Percentiles rank a stretch among this genome's conserved stretches.
These are phyloP conservation scores for Onchidella celtica DNA, from an alignment of 2,888 invertebrate genomes.

Conservation along the genomic window DNA sequence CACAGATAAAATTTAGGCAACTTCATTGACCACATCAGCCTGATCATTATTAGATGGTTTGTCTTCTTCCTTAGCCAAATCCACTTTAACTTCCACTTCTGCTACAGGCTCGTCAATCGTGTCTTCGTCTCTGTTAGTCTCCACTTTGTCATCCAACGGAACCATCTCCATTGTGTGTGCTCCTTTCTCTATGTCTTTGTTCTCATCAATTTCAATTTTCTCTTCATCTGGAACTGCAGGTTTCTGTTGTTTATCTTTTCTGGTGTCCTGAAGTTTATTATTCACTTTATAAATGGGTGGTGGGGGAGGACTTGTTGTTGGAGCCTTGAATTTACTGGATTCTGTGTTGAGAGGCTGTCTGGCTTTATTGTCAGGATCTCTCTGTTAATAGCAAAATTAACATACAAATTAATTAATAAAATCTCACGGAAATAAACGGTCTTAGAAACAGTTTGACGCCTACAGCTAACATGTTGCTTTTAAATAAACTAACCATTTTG, in stretches of 20 bases:
- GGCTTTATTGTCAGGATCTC: constrained; percentile 34
- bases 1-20: not conserved
- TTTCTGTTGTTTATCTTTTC: constrained; percentile 19
- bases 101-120: not conserved
- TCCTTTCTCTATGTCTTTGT: constrained; percentile 26
- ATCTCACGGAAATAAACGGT: too few relatives aligned
- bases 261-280: constrained; percentile 45
- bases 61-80: not conserved
- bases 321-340: constrained; percentile 30
- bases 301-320: constrained; percentile 47
- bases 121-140: constrained; percentile 36
- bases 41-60: not conserved
- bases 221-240: not conserved
- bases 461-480: too few relatives aligned
- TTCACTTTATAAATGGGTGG: constrained; percentile 44
- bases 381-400: constrained; percentile 23
- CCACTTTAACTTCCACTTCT: not conserved
- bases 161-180: constrained; percentile 23
- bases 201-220: not conserved
- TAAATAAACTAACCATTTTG: too few relatives aligned
- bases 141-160: constrained; percentile 38
- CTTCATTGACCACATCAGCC: constrained; percentile 33
- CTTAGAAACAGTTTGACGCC: too few relatives aligned
- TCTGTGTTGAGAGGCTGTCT: constrained; percentile 45
- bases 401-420: not conserved